Percentiles rank a stretch among this genome's conserved stretches.
phyloP scores from a whole-genome alignment of 1,140 invertebrate genomes.

The Acyrthosiphon pisum region DNA sequence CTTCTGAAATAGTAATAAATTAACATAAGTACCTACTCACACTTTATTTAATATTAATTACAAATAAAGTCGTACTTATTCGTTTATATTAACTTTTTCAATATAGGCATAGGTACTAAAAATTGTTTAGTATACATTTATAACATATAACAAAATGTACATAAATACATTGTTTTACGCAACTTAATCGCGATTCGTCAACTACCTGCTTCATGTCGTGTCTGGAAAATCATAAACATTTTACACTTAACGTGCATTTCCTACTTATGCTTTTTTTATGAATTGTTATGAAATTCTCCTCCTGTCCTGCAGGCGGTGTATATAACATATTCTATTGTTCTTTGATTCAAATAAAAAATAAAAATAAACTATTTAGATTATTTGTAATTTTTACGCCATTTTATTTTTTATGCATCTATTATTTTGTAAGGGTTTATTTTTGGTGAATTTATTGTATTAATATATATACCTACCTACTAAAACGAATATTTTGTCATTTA shows the following conservation, averaged over 20 bases:
- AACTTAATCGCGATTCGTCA: not conserved
- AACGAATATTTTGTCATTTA: not conserved
- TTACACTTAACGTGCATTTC: not conserved
- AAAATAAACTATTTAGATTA: not conserved
- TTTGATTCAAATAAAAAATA: not conserved
- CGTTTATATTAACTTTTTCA: not conserved
- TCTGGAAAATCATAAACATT: not conserved
- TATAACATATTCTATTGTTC: not conserved
- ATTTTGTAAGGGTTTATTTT: not conserved
- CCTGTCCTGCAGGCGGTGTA: too few species aligned
- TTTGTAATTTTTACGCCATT: not conserved
- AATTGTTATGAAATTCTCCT: too few species aligned
- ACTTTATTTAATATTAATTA: not conserved
- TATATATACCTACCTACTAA: not conserved
- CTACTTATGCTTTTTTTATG: too few species aligned
- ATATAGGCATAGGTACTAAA: too few species aligned
- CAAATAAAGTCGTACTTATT: not conserved
- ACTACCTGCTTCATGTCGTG: not conserved
- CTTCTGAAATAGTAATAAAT: not conserved
- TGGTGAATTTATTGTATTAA: not conserved
- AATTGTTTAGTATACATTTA: too few species aligned
- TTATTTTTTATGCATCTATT: not conserved
- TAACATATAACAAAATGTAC: not conserved
- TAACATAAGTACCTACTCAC: not conserved
- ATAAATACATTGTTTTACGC: not conserved